Evolutionary conservation across 2,888 invertebrate species (phyloP), one percentile per base, ranked within the genome.

Genomic region (Stenoptilia bipunctidactyla): DNA sequence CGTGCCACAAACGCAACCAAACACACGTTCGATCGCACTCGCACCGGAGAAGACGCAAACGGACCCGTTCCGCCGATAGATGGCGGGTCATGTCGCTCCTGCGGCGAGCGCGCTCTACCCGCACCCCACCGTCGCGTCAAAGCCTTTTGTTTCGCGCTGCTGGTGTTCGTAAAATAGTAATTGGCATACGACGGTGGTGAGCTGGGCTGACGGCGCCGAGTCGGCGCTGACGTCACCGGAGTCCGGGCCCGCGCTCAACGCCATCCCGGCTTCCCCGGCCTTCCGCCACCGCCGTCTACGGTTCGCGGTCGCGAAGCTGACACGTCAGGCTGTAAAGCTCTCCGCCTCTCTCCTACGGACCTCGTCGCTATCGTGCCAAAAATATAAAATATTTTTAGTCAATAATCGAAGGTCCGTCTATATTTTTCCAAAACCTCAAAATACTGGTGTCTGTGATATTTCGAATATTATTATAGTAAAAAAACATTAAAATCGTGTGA

Each of bases 61-160:
- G 79, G 69, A 74, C 77, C 74, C 64, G 59, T 76, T 77, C 77
- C 66, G 59, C 59, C 79, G 66, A 68, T 82, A 83, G 82, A 82
- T 82, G 82, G 80, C 82, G 82, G 74, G 67, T 65, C 64, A 53
- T 55, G 70, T 74, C 79, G 75, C 66, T 80, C 85, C 86, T 86
- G 85, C 82, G 79, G 77, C 73, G 73, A 75, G 73, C 58, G 60
- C 72, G 67, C 58, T 67, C 73, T 73, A 68, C 76, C 79, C 76
- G 73, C 79, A 57, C 76, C 73, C 75, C 74, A 64, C 72, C 54
- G 61, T 63, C 58, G 55, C 56, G 66, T 58, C 66, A 61, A 66
- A 65, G 70, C 68, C 74, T 79, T 77, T 80, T 79, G 74, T 76
- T 79, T 77, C 70, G 66, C 70, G 70, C 69, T 66, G 66, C 64